phyloP scores from a whole-genome alignment of 2,888 invertebrate genomes.

The Euproctis similis region DNA sequence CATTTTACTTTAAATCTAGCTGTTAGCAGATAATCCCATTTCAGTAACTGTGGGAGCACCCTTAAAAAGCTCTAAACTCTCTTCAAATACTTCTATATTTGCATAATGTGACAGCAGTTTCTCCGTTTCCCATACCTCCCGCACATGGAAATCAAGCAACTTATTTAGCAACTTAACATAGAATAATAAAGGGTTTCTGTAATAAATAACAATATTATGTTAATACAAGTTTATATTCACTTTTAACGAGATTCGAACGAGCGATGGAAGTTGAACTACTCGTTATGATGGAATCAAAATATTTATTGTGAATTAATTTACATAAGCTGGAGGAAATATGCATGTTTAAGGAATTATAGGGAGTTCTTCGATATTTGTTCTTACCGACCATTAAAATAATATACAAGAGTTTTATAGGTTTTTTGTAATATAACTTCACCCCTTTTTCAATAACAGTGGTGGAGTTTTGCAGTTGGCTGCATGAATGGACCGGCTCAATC shows the following conservation, averaged over 20 bases:
- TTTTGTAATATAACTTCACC: too few relatives aligned
- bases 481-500: too few relatives aligned
- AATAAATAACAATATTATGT: slow-evolving; percentile 66
- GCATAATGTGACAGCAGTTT: slow-evolving; percentile 4
- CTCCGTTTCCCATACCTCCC: slow-evolving; percentile 3
- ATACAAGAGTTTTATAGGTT: too few relatives aligned
- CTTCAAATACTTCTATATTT: background rate
- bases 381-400: slow-evolving; percentile 16
- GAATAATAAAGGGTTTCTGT: slow-evolving; percentile 41
- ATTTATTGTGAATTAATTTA: slow-evolving; percentile 71
- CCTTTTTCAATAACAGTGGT: too few relatives aligned
- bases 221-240: slow-evolving; percentile 54
- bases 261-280: slow-evolving; percentile 54
- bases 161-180: slow-evolving; percentile 27
- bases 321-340: slow-evolving; percentile 60
- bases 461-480: too few relatives aligned
- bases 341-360: slow-evolving; percentile 34
- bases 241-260: slow-evolving; percentile 58
- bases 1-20: too few relatives aligned
- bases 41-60: too few relatives aligned
- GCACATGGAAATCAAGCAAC: slow-evolving; percentile 22
- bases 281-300: slow-evolving; percentile 67
- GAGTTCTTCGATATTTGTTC: slow-evolving; percentile 18
- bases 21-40: too few relatives aligned
- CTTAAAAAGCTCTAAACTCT: too few relatives aligned